phyloP scores from a whole-genome alignment of 2,888 invertebrate genomes.

The Leucophora obtusa region DNA sequence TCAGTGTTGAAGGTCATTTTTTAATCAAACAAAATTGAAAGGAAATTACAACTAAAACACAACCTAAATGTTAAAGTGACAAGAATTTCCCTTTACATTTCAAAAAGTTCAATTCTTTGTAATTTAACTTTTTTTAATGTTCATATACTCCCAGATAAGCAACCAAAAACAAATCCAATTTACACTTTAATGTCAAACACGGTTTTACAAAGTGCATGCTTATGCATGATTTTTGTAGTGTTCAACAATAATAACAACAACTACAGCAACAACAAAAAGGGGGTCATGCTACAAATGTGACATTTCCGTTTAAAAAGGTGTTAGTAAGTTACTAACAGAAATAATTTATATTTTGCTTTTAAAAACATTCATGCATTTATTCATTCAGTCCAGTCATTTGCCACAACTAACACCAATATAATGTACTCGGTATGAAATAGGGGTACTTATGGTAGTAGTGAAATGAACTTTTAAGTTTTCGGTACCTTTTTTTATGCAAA shows the following conservation, averaged over 20 bases:
- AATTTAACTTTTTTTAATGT: no score
- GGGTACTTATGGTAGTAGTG: no score
- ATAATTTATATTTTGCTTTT: conserved; percentile 29
- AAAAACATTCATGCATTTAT: conserved; percentile 35
- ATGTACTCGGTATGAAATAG: neutral
- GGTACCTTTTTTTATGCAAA: neutral
- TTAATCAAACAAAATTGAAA: conserved; percentile 32
- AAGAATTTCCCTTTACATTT: neutral
- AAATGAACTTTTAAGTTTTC: conserved; percentile 31
- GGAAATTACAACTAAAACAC: conserved; percentile 22
- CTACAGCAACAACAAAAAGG: conserved; percentile 17
- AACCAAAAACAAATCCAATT: conserved; percentile 37
- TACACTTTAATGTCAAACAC: conserved; percentile 57
- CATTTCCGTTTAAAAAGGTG: conserved; percentile 62
- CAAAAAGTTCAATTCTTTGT: neutral
- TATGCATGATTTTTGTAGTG: conserved; percentile 46
- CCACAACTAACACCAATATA: neutral
- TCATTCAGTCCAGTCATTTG: neutral
- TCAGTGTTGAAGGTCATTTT: conserved; percentile 48
- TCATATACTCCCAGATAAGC: neutral
- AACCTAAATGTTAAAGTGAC: neutral
- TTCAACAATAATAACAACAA: conserved; percentile 10
- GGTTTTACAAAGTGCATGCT: neutral
- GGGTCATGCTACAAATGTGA: conserved; percentile 62
- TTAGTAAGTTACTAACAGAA: conserved; percentile 58